Percentiles rank a stretch among this genome's conserved stretches.
Evolutionary conservation across 2,797 vertebrate genomes (phyloP).

Genomic region (Ptychobarbus kaznakovi): DNA sequence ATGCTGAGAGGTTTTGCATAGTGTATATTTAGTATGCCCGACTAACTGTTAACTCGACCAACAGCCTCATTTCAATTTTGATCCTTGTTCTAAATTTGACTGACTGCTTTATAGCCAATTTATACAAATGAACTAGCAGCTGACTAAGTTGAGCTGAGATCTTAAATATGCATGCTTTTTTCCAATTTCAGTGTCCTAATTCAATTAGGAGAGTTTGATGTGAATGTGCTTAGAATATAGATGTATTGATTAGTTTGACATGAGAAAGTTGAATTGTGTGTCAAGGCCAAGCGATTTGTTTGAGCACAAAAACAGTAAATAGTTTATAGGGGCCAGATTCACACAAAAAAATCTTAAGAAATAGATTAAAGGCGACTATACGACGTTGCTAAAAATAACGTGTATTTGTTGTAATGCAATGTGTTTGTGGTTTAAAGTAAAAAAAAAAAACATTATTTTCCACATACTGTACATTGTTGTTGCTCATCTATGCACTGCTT

Average conservation of each 20-base stretch:
- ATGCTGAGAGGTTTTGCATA: constrained; percentile 33
- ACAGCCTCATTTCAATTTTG: constrained; percentile 16
- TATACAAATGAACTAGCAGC: constrained; percentile 13
- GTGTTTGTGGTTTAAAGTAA: too few species aligned
- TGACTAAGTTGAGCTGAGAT: neutral
- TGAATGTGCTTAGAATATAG: neutral
- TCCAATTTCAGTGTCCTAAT: neutral
- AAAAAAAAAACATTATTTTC: too few species aligned
- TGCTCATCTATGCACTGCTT: too few species aligned
- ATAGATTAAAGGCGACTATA: neutral
- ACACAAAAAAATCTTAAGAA: neutral
- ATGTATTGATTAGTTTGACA: neutral
- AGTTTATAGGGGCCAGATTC: neutral
- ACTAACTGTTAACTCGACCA: constrained; percentile 2
- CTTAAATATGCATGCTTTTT: neutral
- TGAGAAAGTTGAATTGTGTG: neutral
- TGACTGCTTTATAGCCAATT: constrained; percentile 24
- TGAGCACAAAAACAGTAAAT: neutral
- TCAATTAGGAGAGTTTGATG: neutral
- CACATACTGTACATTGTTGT: too few species aligned
- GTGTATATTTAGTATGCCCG: constrained; percentile 40
- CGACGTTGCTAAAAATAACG: too few species aligned
- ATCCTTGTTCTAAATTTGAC: constrained; percentile 38
- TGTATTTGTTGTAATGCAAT: too few species aligned
- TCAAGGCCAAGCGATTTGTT: neutral